Evolutionary conservation across 2,888 invertebrate species (phyloP).

Genomic region (Hyles lineata): DNA sequence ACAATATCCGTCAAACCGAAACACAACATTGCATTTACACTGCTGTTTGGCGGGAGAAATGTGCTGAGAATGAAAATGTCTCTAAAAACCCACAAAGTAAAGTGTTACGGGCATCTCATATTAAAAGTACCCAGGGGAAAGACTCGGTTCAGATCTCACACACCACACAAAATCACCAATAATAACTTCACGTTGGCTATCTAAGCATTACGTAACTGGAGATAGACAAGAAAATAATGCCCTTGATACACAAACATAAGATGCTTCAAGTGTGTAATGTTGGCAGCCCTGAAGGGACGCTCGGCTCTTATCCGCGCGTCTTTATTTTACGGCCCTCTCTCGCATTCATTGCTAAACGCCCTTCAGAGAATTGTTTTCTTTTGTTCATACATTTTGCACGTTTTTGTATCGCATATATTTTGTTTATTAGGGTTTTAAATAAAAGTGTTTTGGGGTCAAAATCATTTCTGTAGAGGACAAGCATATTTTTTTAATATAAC

Average conservation of each 20-base stretch:
- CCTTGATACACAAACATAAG: not conserved
- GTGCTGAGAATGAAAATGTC: too few species aligned
- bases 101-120: too few species aligned
- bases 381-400: slow-evolving; percentile 14
- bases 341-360: slow-evolving; percentile 26
- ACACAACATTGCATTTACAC: too few species aligned
- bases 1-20: too few species aligned
- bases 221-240: not conserved
- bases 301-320: slow-evolving; percentile 17
- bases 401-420: not conserved
- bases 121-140: too few species aligned
- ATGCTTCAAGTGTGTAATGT: not conserved
- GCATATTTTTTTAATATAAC: too few species aligned
- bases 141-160: too few species aligned
- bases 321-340: slow-evolving; percentile 19
- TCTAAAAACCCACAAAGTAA: too few species aligned
- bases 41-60: too few species aligned
- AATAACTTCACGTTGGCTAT: not conserved
- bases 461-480: too few species aligned
- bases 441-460: too few species aligned
- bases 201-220: not conserved
- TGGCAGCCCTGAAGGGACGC: not conserved
- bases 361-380: slow-evolving; percentile 23
- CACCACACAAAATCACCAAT: too few species aligned
- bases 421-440: not conserved